phyloP scores from a whole-genome alignment of 2,888 invertebrate species.

The Glomeris marginata region DNA sequence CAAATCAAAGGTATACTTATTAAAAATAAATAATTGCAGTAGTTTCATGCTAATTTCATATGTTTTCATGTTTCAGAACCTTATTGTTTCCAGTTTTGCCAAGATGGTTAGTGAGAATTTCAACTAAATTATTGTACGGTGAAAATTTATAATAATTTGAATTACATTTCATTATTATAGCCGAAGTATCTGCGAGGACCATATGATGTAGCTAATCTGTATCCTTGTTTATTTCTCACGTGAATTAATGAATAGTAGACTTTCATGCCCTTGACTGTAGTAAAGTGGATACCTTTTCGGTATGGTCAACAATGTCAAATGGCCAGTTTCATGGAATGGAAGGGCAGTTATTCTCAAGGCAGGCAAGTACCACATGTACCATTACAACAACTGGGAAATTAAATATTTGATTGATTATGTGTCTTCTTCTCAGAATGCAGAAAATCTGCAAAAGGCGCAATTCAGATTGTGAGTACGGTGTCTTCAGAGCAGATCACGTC shows the following conservation, averaged over 20 bases:
- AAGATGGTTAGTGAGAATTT: neutral
- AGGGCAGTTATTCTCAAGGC: slow-evolving; percentile 7
- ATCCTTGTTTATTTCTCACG: neutral
- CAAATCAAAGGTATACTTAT: neutral
- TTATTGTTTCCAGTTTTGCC: slow-evolving; percentile 6
- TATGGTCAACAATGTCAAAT: neutral
- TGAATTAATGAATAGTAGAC: neutral
- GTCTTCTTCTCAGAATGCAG: neutral
- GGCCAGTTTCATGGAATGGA: neutral
- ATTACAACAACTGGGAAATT: neutral
- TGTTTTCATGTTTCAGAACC: slow-evolving; percentile 2
- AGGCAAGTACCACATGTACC: neutral
- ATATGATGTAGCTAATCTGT: slow-evolving; percentile 7
- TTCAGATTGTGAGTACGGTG: neutral
- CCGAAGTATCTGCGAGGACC: slow-evolving; percentile 3
- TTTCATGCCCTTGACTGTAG: neutral
- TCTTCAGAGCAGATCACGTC: no score
- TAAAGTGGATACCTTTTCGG: slow-evolving; percentile 3
- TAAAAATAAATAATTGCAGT: neutral
- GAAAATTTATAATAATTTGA: neutral
- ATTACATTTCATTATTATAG: neutral
- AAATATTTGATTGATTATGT: neutral
- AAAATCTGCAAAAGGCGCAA: slow-evolving; percentile 3
- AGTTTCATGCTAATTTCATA: neutral
- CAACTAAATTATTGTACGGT: neutral